Percentiles rank a stretch among this genome's conserved stretches.
These are phyloP conservation scores for Drosophila mimica DNA, from an alignment of 2,888 invertebrate genomes.

Conservation along the genomic window DNA sequence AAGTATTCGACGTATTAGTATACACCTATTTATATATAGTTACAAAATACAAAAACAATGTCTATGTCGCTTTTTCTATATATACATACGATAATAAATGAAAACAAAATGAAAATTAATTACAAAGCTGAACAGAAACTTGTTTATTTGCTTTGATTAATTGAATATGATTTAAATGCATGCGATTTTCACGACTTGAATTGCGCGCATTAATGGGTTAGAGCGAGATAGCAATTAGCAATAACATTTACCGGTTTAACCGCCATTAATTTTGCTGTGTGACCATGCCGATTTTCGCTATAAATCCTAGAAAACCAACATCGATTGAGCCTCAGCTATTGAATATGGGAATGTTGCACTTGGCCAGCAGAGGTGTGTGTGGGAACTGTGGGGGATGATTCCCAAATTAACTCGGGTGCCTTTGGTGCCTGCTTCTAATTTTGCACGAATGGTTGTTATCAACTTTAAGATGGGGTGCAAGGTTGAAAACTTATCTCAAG, in stretches of 20 bases:
- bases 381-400: neutral
- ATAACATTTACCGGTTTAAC: neutral
- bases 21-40: conserved; percentile 30
- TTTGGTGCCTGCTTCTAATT: neutral
- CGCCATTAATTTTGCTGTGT: neutral
- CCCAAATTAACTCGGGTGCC: neutral
- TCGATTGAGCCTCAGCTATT: neutral
- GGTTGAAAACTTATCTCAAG: too few relatives aligned
- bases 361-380: neutral
- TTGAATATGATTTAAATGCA: neutral
- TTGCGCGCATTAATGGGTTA: neutral
- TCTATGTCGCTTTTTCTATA: conserved; percentile 79
- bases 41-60: conserved; percentile 46
- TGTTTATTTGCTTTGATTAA: neutral
- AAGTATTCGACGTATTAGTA: conserved; percentile 54
- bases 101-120: conserved; percentile 35
- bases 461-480: neutral
- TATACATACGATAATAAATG: conserved; percentile 53
- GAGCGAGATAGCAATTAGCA: neutral
- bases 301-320: neutral
- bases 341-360: neutral
- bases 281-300: neutral
- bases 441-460: neutral
- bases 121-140: neutral
- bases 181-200: neutral